phyloP scores from a whole-genome alignment of 2,113 vertebrate species.

The Rousettus leschenaultii region DNA sequence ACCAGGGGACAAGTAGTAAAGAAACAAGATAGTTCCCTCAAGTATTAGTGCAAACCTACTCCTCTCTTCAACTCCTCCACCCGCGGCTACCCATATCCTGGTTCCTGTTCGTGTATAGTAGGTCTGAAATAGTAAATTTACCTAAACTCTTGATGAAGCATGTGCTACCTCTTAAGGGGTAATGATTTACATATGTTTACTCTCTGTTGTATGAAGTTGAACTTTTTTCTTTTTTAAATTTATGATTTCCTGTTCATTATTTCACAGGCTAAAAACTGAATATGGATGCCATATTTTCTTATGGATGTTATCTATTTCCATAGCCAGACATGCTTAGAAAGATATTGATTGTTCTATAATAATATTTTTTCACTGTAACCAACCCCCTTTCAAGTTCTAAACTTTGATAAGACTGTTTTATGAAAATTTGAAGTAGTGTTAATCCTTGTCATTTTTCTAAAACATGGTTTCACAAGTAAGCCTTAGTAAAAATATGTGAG shows the following conservation, averaged over 20 bases:
- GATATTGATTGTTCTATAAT: neutral
- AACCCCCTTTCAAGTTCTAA: neutral
- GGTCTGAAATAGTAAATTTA: neutral
- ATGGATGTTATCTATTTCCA: neutral
- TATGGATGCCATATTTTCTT: neutral
- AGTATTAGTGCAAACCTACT: neutral
- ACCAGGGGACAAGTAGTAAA: neutral
- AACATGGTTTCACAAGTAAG: neutral
- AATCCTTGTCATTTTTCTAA: neutral
- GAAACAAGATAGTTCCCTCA: neutral
- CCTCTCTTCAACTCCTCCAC: neutral
- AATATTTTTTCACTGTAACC: conserved; percentile 15
- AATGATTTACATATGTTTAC: neutral
- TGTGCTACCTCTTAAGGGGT: neutral
- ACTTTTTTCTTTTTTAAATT: neutral
- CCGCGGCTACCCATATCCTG: neutral
- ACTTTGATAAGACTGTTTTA: neutral
- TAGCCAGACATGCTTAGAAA: neutral
- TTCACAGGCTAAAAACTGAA: conserved; percentile 58
- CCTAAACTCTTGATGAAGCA: neutral
- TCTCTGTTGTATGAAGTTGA: neutral
- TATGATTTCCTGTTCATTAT: conserved; percentile 9
- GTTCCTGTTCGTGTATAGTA: neutral
- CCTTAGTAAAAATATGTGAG: neutral
- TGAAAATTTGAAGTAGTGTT: neutral